Conservation (phyloP, 2,113 vertebrate genomes). For the Entomyzon cyanotis region DNA sequence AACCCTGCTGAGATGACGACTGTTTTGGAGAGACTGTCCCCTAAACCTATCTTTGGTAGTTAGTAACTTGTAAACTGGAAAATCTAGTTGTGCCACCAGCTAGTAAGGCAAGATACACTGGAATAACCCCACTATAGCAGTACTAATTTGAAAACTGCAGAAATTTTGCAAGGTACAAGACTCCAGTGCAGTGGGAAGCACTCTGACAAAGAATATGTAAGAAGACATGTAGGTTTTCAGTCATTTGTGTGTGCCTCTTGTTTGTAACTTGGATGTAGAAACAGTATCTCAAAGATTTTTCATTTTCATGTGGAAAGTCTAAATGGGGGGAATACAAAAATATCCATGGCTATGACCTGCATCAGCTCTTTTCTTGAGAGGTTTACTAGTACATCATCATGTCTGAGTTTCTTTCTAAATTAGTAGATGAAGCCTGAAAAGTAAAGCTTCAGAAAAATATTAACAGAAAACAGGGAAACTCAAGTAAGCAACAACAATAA, state of each 20-base stretch:
- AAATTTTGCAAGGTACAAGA: background rate
- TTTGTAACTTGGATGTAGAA: background rate
- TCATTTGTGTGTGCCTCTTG: background rate
- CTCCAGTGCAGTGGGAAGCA: background rate
- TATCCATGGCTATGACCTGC: background rate
- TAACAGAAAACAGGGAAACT: background rate
- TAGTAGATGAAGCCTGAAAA: background rate
- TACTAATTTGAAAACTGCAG: background rate
- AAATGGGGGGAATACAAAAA: background rate
- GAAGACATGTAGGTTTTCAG: background rate
- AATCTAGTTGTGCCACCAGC: background rate
- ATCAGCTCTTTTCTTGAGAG: background rate
- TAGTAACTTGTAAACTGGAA: background rate
- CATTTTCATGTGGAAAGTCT: background rate
- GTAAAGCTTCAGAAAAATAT: background rate
- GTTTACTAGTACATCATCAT: background rate
- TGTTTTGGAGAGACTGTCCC: background rate
- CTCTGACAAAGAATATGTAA: background rate
- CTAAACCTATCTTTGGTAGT: background rate
- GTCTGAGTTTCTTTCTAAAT: background rate
- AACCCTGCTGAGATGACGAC: background rate
- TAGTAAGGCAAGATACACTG: background rate
- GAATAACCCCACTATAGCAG: background rate
- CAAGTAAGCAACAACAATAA: background rate
- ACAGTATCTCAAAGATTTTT: background rate